Evolutionary conservation across 2,888 invertebrate genomes (phyloP), one percentile per base, ranked within the genome.

Genomic region (Athrips mouffetella): DNA sequence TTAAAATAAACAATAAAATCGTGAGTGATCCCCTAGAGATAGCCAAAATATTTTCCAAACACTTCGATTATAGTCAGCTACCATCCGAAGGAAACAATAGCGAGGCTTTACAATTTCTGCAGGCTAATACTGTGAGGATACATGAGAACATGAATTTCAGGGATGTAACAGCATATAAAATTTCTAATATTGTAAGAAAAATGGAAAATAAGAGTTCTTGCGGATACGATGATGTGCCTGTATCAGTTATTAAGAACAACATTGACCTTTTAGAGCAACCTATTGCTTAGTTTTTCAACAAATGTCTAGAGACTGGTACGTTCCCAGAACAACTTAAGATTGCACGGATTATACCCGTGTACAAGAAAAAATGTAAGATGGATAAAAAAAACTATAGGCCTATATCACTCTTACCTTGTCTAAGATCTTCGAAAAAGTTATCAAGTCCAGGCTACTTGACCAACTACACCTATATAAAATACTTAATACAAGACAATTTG

Each of bases 401-500:
- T 37, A 49, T 33, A n/a, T 42, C 27, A 7, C 10, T 42, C 6
- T 8, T 42, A 21, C 27, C 42, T 10, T 42, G 7, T 27, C 42
- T 5, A 29, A 42, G 18, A 42, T 42, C 6, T 29, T 27, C 8
- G 27, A 42, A 42, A 42, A 42, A 16, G 10, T 42, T 4, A 29
- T 42, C 1, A 42, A 42, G 3, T 16, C 8, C 4, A 18, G 29
- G 8, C 10, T 42, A 27, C 7, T 42, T 15, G 4, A 11, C 3
- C 42, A 42, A 15, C 18, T 42, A 2, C 7, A 27, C 16, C 2
- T 2, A n/a, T 29, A 29, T 15, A 29, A 11, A 3, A 29, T 42
- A 4, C 8, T 42, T 16, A 42, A 8, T n/a, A n/a, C n/a, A n/a
- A n/a, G n/a, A n/a, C n/a, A n/a, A n/a, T n/a, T n/a, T n/a, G n/a